Base-by-base conservation (phyloP, 2,888 invertebrate species). In the Scaptomyza flava region DNA sequence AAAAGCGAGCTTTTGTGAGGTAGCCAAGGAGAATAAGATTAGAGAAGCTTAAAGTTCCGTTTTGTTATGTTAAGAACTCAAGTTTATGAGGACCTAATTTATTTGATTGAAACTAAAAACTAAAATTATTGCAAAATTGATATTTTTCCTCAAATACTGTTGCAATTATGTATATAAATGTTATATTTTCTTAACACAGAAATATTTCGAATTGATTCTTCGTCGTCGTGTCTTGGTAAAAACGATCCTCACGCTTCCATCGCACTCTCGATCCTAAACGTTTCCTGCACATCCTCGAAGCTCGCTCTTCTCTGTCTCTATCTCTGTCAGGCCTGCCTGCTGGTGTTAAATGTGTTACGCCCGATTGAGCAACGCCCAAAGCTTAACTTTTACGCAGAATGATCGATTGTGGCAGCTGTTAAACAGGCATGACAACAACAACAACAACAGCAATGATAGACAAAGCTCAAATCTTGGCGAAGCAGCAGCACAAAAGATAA, bases 331-430 rank as follows among this genome's bases (percentile, higher is more conserved):
- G 27, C 58, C 41, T 17, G 57, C 14, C 34, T 71, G 53, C 33
- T 52, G 54, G 17, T 64, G 71, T 30, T 20, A 52, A 65, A 7
- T 17, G 38, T 23, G 65, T 14, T 66, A 78, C 79, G 62, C 69
- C 75, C 64, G 11, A 38, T 9, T 42, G 42, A 66, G 61, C 48
- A 65, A 67, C 68, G 74, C 57, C 54, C 42, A 9, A 17, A 46
- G 33, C 36, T 42, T 30, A 31, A 46, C 59, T 46, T 50, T 34
- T 27, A 36, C 46, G n/a, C 42, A 47, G 17, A 58, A 30, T 79
- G 76, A 74, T 76, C 79, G 79, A 77, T 76, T 59, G 60, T 48
- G 42, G 33, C 62, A 74, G 78, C 58, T 72, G 78, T 43, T 74
- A 59, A 63, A 57, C 53, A 60, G 34, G 34, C 61, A 61, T 45